Conservation (phyloP, 2,113 vertebrate genomes). For the Leucosticte australis region DNA sequence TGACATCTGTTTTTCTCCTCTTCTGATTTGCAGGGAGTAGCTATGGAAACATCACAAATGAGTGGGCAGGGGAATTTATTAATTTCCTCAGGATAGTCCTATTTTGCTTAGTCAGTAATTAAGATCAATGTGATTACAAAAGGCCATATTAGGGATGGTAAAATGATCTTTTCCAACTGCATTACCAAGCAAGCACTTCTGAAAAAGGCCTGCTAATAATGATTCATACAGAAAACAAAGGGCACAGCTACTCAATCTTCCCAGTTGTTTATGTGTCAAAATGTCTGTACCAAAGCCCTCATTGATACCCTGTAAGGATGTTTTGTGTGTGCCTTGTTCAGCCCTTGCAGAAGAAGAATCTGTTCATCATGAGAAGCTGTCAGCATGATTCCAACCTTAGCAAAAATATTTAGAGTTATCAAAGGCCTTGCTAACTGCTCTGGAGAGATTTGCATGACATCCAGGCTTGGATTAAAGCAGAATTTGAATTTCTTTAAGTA, state of each 20-base stretch:
- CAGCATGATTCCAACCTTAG: neutral
- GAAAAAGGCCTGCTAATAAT: neutral
- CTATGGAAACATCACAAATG: constrained; percentile 53
- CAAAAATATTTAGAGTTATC: neutral
- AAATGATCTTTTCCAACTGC: constrained; percentile 1
- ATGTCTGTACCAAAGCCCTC: neutral
- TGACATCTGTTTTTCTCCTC: constrained; percentile 49
- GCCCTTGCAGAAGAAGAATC: neutral
- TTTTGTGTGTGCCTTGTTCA: neutral
- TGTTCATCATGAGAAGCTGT: neutral
- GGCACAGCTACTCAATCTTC: neutral
- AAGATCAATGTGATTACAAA: neutral
- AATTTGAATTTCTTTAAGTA: neutral
- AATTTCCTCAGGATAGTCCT: neutral
- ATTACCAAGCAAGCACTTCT: neutral
- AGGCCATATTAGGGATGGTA: neutral
- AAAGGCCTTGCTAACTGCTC: neutral
- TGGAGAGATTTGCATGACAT: neutral
- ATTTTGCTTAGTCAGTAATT: constrained; percentile 56
- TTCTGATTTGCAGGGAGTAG: constrained; percentile 39
- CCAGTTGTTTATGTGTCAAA: neutral
- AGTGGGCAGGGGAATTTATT: constrained; percentile 2
- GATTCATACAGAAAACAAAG: neutral
- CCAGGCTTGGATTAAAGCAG: neutral
- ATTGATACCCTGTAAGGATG: neutral